Evolutionary conservation across 1,140 invertebrate genomes (phyloP).

Genomic region (Saxidomus purpurata): DNA sequence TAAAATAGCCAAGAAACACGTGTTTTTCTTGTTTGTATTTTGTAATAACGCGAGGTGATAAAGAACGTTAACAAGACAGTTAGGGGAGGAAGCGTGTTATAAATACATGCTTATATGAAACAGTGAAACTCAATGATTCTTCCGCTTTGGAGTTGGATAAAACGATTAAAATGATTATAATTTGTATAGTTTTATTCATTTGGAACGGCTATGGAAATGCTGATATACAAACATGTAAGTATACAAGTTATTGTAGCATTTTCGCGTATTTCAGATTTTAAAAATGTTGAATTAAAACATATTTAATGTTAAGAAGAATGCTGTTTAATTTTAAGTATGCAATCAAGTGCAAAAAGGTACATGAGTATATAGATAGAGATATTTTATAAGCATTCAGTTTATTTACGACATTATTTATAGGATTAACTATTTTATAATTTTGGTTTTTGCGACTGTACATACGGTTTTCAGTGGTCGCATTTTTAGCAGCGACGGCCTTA

Average conservation of each 20-base stretch:
- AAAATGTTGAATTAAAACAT: neutral
- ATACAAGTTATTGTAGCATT: neutral
- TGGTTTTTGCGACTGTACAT: too few relatives aligned
- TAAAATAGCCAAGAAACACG: neutral
- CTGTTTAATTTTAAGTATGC: too few relatives aligned
- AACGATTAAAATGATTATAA: neutral
- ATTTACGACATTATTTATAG: too few relatives aligned
- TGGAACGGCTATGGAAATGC: neutral
- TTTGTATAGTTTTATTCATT: neutral
- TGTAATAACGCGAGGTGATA: neutral
- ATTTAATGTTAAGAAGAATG: too few relatives aligned
- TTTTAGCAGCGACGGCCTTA: too few relatives aligned
- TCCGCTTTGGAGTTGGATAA: neutral
- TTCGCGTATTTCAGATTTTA: neutral
- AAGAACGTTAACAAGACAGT: neutral
- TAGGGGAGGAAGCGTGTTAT: neutral
- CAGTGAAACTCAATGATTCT: neutral
- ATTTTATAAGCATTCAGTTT: too few relatives aligned
- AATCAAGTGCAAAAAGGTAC: too few relatives aligned
- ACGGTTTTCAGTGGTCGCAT: too few relatives aligned
- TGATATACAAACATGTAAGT: conserved; percentile 6
- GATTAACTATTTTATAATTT: too few relatives aligned
- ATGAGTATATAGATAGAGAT: too few relatives aligned
- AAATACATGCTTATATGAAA: neutral
- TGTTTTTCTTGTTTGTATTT: neutral